Evolutionary conservation across 2,797 vertebrate species (phyloP), one percentile per base, ranked within the genome.

Genomic region (Prunella strophiata): DNA sequence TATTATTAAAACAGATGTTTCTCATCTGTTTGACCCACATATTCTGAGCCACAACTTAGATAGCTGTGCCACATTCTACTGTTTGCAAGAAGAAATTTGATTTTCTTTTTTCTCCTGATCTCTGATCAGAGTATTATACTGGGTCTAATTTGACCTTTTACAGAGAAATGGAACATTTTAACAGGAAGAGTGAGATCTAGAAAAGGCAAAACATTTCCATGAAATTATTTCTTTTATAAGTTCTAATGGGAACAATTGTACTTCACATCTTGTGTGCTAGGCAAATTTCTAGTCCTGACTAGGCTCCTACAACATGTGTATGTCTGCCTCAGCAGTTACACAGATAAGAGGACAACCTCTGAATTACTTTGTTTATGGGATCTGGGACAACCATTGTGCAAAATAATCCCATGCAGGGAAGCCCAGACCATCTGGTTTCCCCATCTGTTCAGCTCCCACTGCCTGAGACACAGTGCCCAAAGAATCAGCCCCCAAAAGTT

Each of bases 271-370:
- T 74, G 19, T 8, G 6, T 25, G 4, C 8, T 38, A 51, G 52
- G 11, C 12, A 84, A 59, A 25, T 52, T 61, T 74, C 67, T 27
- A 11, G 11, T 63, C 84, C 66, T 71, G 61, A 47, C 27, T 27
- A 62, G 21, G 38, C 10, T 58, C 0, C 0, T 16, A 19, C 5
- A 25, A 30, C 1, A 1, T 14, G 1, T 7, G 5, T 20, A 8
- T 38, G 2, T 70, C 38, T 86, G 55, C 25, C 59, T 93, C 85
- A 61, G 38, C 26, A 70, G 45, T 57, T 40, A 14, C 38, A 21
- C 7, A 55, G 19, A 27, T 40, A 14, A 29, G 22, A 74, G 42
- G 43, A 42, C 5, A 73, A 43, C 16, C 23, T 65, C 52, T 57
- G 27, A 43, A 54, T 42, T 25, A 18, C 7, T 59, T 58, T 45